These are phyloP conservation scores for Hypsopygia costalis DNA, from an alignment of 2,888 invertebrate genomes.

Conservation along the genomic window DNA sequence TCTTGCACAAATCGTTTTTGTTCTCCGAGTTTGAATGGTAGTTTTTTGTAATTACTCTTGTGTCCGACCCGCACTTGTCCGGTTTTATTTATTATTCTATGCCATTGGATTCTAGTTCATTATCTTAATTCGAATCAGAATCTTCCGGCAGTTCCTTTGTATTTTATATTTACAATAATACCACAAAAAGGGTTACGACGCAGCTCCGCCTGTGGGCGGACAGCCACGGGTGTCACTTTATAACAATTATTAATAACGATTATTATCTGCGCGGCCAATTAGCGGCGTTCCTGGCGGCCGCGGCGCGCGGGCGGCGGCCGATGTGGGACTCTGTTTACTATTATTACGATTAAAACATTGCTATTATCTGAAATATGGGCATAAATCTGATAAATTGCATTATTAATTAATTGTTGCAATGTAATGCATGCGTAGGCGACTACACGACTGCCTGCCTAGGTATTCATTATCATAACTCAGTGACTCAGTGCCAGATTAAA, in stretches of 20 bases:
- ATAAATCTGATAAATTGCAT: neutral
- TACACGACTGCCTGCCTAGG: too few species aligned
- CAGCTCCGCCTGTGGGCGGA: constrained; percentile 2
- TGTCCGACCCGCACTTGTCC: too few species aligned
- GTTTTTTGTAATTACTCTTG: too few species aligned
- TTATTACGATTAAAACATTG: neutral
- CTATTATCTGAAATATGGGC: neutral
- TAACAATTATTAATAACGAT: constrained; percentile 4
- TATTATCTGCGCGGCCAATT: neutral
- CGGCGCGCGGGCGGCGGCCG: neutral
- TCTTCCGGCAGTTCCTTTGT: neutral
- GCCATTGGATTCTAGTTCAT: too few species aligned
- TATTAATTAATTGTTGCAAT: neutral
- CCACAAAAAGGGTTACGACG: neutral
- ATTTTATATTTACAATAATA: neutral
- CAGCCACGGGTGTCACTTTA: constrained; percentile 2
- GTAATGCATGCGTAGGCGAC: too few species aligned
- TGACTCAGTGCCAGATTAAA: too few species aligned
- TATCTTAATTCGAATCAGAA: too few species aligned
- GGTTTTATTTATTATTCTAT: too few species aligned
- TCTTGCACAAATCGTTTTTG: too few species aligned
- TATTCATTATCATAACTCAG: too few species aligned
- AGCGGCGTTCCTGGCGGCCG: constrained; percentile 1
- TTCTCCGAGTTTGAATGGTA: too few species aligned
- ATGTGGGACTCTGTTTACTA: constrained; percentile 2